These are phyloP conservation scores for Augochlora pura DNA, from an alignment of 1,140 invertebrate genomes.

Conservation along the genomic window DNA sequence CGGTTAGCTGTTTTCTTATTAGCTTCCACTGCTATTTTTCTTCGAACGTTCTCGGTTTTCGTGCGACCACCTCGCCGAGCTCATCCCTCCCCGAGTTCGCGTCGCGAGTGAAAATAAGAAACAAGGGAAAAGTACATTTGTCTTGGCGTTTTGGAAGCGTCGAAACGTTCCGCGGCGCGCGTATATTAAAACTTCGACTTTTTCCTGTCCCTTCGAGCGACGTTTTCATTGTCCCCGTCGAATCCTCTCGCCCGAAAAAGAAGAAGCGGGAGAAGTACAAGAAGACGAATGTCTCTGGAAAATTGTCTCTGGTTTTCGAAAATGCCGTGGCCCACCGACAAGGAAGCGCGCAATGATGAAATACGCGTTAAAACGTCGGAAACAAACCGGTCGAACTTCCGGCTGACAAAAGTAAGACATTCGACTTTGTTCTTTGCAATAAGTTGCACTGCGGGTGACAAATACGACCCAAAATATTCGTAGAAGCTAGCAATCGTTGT, in stretches of 20 bases:
- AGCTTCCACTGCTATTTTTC: too few species aligned
- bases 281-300: neutral
- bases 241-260: neutral
- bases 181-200: conserved; percentile 27
- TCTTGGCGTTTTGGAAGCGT: conserved; percentile 4
- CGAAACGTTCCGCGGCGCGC: neutral
- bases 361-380: neutral
- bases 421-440: neutral
- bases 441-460: neutral
- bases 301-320: neutral
- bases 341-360: neutral
- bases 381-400: neutral
- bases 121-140: neutral
- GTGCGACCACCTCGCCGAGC: neutral
- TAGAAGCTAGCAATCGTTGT: too few species aligned
- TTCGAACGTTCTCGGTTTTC: too few species aligned
- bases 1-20: neutral
- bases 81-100: neutral
- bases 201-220: neutral
- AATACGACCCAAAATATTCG: neutral
- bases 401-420: neutral
- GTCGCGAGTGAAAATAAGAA: neutral
- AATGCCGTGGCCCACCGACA: neutral
- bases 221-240: conserved; percentile 12
- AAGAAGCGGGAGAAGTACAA: conserved; percentile 18